Evolutionary conservation across 2,888 invertebrate genomes (phyloP), one percentile per base, ranked within the genome.

Genomic region (Thumatha senex): DNA sequence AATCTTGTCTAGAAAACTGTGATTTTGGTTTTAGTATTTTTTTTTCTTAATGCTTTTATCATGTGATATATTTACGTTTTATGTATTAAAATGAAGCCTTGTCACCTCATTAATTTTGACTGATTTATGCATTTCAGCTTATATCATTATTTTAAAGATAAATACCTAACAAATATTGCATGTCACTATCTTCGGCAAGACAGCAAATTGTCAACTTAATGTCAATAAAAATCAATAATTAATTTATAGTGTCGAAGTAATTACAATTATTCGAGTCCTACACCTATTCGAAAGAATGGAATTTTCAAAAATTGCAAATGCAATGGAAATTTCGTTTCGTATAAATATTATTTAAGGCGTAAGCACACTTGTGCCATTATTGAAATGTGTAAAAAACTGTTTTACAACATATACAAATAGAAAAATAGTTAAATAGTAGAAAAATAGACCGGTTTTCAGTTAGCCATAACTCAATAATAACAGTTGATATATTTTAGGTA

Each of bases 11-110:
- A 76, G 74, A 76, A 75, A 83, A 75, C 91, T 91, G 90, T 91
- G 90, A 91, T 91, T 90, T 91, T 87, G 87, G 87, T 89, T 88
- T 89, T 89, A 89, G 82, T 89, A 89, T 84, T 83, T 79, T 79
- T 82, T 74, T 70, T 74, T 78, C 80, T 80, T 60, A 56, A 80
- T 86, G 84, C 86, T 89, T 88, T 74, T 81, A 79, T 80, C 82
- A 85, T 90, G 90, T 90, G 89, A 90, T 89, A 89, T 86, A 79
- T 76, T 67, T 66, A 67, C 63, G 42, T 66, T 70, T 77, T 82
- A 81, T 82, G 75, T 81, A 80, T 80, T 74, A 73, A 34, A 65
- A 64, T 70, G 63, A 73, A 70, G 72, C 75, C 74, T 75, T 76
- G 76, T 78, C 66, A 72, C 70, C 69, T 73, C 63, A 63, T 69